These are phyloP conservation scores for Puntigrus tetrazona DNA, from an alignment of 2,113 vertebrate genomes.

Conservation along the genomic window DNA sequence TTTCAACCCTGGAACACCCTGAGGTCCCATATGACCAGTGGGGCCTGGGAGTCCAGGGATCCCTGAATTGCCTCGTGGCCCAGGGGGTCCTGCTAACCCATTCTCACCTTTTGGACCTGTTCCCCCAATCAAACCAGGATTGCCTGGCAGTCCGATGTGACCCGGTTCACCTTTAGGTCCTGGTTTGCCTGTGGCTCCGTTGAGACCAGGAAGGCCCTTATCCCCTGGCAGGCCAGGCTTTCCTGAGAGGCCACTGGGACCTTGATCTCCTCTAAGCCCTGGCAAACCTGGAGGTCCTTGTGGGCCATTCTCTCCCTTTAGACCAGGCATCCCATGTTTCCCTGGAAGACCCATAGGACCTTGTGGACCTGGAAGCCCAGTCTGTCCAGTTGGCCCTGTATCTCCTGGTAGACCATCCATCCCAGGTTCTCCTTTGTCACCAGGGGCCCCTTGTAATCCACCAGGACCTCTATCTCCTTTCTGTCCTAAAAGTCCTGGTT, in stretches of 20 bases:
- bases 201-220: conserved; percentile 84
- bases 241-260: conserved; percentile 81
- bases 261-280: conserved; percentile 90
- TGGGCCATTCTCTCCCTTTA: conserved; percentile 87
- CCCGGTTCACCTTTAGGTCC: conserved; percentile 93
- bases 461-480: conserved; percentile 90
- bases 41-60: conserved; percentile 93
- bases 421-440: conserved; percentile 88
- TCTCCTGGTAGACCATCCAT: conserved; percentile 81
- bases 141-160: conserved; percentile 86
- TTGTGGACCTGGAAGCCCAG: conserved; percentile 83
- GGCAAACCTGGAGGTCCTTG: conserved; percentile 86
- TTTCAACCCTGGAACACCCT: conserved; percentile 87
- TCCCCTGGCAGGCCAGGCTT: conserved; percentile 89
- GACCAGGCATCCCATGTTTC: conserved; percentile 86
- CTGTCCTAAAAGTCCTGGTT: conserved; percentile 85
- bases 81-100: conserved; percentile 86
- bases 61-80: conserved; percentile 87
- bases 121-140: conserved; percentile 80
- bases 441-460: conserved; percentile 82
- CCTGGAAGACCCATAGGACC: conserved; percentile 93
- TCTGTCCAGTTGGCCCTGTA: conserved; percentile 81
- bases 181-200: conserved; percentile 83
- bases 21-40: conserved; percentile 92
- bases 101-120: conserved; percentile 85